A percentile compares a stretch with the other conserved stretches of the same genome.
phyloP scores from a whole-genome alignment of 2,797 vertebrate species.

The Meriones psammophilus region DNA sequence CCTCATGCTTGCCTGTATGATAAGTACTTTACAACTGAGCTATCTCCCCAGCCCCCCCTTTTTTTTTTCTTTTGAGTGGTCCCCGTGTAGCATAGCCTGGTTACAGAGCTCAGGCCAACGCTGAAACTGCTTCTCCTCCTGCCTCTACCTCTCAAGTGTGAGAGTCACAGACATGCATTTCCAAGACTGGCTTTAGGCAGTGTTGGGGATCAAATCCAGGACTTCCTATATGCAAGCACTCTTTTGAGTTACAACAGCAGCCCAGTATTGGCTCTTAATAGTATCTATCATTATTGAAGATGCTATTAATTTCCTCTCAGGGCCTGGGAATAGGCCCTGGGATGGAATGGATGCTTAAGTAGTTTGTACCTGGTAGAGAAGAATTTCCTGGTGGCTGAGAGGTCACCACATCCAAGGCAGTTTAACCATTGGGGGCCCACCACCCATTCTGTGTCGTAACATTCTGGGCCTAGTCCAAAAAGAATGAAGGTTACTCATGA shows the following conservation, averaged over 20 bases:
- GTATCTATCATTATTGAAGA: neutral
- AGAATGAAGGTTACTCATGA: constrained; percentile 9
- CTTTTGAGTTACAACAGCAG: neutral
- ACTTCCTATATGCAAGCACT: neutral
- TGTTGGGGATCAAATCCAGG: neutral
- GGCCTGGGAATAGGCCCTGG: neutral
- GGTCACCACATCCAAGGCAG: neutral
- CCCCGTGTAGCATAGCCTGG: neutral
- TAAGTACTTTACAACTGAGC: neutral
- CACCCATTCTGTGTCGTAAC: neutral
- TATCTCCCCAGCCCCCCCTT: too few relatives aligned
- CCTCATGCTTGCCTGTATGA: neutral
- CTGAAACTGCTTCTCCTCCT: neutral
- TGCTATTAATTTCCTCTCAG: neutral
- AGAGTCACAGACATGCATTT: too few relatives aligned
- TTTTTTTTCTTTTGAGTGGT: neutral
- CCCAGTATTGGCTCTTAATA: constrained; percentile 4
- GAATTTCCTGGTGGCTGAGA: neutral
- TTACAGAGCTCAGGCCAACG: neutral
- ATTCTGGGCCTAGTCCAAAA: constrained; percentile 47
- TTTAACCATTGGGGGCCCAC: neutral
- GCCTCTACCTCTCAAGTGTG: neutral
- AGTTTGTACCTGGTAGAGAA: neutral
- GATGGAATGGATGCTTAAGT: neutral
- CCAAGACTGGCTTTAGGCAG: neutral